These are phyloP conservation scores for Odontomachus brunneus DNA, from an alignment of 1,140 invertebrate species.

Conservation along the genomic window DNA sequence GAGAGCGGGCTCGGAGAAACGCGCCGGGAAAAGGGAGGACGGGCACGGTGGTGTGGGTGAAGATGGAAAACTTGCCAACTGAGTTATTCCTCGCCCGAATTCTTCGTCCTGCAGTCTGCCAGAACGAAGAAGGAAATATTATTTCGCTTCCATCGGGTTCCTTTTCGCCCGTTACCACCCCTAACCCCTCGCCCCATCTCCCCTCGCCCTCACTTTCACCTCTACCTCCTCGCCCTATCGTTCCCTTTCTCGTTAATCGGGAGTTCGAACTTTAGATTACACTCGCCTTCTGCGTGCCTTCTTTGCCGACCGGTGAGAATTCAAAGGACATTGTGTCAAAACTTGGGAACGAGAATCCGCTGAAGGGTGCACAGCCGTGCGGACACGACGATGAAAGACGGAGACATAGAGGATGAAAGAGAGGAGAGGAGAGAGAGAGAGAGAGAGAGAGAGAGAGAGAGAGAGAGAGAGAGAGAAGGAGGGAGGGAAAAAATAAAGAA, in stretches of 20 bases:
- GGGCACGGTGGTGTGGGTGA: neutral
- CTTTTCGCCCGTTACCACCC: constrained; percentile 11
- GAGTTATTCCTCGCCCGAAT: constrained; percentile 68
- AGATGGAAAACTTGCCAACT: constrained; percentile 54
- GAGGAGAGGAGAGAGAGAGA: neutral
- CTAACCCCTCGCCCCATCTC: constrained; percentile 1
- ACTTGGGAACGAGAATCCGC: constrained; percentile 64
- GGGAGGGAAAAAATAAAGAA: constrained; percentile 21
- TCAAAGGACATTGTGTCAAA: constrained; percentile 73
- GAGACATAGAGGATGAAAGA: neutral
- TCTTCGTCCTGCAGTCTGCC: constrained; percentile 55
- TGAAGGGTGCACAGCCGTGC: constrained; percentile 18
- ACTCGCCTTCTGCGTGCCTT: constrained; percentile 60
- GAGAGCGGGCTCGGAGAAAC: neutral
- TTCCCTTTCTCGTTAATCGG: constrained; percentile 71
- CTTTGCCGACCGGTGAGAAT: constrained; percentile 61
- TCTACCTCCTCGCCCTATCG: neutral
- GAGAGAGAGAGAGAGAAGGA: neutral
- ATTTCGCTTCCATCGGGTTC: constrained; percentile 59
- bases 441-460: too few relatives aligned
- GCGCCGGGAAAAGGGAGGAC: neutral
- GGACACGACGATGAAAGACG: neutral
- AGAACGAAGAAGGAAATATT: constrained; percentile 65
- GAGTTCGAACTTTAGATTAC: constrained; percentile 75
- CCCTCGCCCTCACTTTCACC: neutral